Base-by-base conservation (phyloP, 1,140 invertebrate species). In the Dufourea novaeangliae region DNA sequence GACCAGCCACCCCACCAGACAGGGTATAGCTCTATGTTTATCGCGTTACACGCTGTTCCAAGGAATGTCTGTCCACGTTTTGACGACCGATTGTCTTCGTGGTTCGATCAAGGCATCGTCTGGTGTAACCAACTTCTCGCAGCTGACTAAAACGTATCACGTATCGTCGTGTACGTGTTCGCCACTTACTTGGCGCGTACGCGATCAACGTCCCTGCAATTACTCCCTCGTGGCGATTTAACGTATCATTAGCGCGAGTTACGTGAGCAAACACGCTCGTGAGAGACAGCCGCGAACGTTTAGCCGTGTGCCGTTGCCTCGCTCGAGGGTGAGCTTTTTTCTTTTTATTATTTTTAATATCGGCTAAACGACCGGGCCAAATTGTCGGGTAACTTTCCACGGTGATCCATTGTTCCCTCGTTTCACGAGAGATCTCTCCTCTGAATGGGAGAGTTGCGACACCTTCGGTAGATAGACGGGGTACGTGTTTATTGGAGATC, bases 171-270 rank as follows among this genome's bases (percentile, higher is more conserved):
- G 41, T 57, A 59, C 76, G 64, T 64, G 63, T 57, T 20, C 10
- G 57, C 72, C 56, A 52, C 44, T 79, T 80, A 57, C 68, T 76
- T 61, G 78, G n/a, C 34, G 67, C 64, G 54, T 77, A 68, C 52
- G 57, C 64, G 75, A 82, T 77, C 82, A 79, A 56, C 71, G 78
- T 74, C 82, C 57, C 74, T 78, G 79, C 67, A 84, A 85, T 85
- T 85, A 85, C 74, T 81, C 79, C 82, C 74, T 85, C 79, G 78
- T 78, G 62, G 64, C 79, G 70, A 81, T 85, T 85, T 78, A 85
- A 85, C 83, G 83, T 85, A 84, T 85, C 82, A 85, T 85, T 85
- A 85, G 79, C 68, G 69, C 72, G 70, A 78, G 83, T 85, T 85
- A 85, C 83, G 74, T 74, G 83, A 84, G 70, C 83, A 85, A 85